Evolutionary conservation across 2,797 vertebrate genomes (phyloP), one percentile per base, ranked within the genome.

Genomic region (Neoniphon sammara): DNA sequence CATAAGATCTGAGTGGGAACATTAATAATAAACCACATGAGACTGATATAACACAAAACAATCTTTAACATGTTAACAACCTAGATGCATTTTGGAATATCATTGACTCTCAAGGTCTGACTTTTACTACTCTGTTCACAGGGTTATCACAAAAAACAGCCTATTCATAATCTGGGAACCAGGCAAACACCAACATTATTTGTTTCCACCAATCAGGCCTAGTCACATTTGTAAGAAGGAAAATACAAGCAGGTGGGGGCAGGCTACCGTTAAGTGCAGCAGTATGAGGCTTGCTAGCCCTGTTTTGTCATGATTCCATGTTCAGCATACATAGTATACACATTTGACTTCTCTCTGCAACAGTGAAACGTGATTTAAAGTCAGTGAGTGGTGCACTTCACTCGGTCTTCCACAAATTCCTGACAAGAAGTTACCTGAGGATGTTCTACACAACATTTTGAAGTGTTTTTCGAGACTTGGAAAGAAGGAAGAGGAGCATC

Each of bases 261-360:
- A 67, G 53, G 34, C 27, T 30, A 58, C 14, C 69, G 2, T 21
- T 27, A 66, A 87, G 77, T 79, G 81, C 84, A 82, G 69, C 66
- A 83, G 53, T 36, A 58, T 62, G 46, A 54, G 15, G 42, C 67
- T 80, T 80, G 47, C 65, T 59, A 21, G 44, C 25, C 46, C 62
- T 61, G 25, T 53, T 58, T 72, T 23, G 74, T 73, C 59, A 69
- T 31, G 14, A 49, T 50, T 66, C 44, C 58, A 54, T 34, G 61
- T 62, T 55, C 31, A 75, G 23, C 91, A 93, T 94, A 93, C 93
- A 92, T 84, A 90, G 91, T 93, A 93, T 62, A 93, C 92, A 93
- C 73, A 78, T 55, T 57, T 8, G 39, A 77, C 66, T 82, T 70
- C 55, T 75, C 85, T 76, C 85, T 72, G 75, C 75, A 78, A 65